phyloP scores from a whole-genome alignment of 2,113 vertebrate genomes.

The Neotragus pygmaeus region DNA sequence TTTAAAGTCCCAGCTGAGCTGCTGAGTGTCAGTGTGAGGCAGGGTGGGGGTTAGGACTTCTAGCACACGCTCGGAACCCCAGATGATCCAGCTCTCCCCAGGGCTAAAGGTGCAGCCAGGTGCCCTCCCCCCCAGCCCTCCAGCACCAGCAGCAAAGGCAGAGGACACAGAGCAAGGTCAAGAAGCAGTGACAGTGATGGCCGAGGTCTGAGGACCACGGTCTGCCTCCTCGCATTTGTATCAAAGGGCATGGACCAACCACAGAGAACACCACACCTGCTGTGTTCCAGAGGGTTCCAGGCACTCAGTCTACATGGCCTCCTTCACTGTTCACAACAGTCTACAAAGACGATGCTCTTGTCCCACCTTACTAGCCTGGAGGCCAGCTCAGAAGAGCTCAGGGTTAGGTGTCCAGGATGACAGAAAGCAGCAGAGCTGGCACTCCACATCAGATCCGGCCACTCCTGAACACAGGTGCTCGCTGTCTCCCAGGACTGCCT shows the following conservation, averaged over 20 bases:
- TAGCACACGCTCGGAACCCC: not conserved
- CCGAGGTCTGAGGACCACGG: not conserved
- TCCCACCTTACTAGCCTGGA: not conserved
- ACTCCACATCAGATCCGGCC: not conserved
- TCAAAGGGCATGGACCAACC: not conserved
- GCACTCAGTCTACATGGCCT: not conserved
- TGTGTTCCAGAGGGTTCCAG: not conserved
- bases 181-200: not conserved
- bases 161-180: not conserved
- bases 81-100: not conserved
- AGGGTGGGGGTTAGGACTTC: fast-evolving
- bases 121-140: not conserved
- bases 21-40: not conserved
- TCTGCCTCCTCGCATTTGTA: fast-evolving
- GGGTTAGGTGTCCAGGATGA: not conserved
- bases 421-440: not conserved
- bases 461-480: fast-evolving
- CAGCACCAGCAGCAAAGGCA: not conserved
- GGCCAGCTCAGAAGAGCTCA: not conserved
- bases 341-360: fast-evolving
- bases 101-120: not conserved
- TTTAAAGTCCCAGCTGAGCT: not conserved
- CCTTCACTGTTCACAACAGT: not conserved
- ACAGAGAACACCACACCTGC: not conserved
- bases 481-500: not conserved